Conservation (phyloP, 2,888 invertebrate genomes). For the Aleiodes alternator region DNA sequence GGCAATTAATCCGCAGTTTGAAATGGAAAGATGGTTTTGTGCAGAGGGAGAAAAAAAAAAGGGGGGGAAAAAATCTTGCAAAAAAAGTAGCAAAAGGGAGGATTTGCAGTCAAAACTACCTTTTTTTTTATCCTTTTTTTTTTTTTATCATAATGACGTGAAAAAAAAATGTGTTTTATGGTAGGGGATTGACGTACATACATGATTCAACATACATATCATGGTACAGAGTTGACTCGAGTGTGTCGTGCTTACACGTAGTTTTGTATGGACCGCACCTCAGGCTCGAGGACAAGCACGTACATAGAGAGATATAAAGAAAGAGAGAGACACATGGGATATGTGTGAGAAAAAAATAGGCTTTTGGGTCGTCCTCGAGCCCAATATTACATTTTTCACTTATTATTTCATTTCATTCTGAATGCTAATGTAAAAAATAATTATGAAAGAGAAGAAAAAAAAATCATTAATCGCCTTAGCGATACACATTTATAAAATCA, state of each 20-base stretch:
- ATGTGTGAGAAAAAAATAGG: conserved; percentile 41
- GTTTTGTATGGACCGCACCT: conserved; percentile 68
- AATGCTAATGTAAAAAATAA: conserved; percentile 37
- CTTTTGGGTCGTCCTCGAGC: conserved; percentile 73
- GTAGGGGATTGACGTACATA: conserved; percentile 21
- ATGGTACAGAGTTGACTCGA: conserved; percentile 74
- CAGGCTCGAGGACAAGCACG: conserved; percentile 75
- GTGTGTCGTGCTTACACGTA: conserved; percentile 68
- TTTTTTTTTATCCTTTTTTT: conserved; percentile 7
- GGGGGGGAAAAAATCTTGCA: not conserved
- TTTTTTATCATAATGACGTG: conserved; percentile 34
- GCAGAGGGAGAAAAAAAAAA: not conserved
- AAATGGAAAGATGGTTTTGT: not conserved
- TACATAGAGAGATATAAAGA: too few relatives aligned
- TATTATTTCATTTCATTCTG: conserved; percentile 12
- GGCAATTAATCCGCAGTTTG: conserved; percentile 23
- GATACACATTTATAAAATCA: conserved; percentile 35
- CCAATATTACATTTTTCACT: conserved; percentile 68
- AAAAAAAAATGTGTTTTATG: conserved; percentile 46
- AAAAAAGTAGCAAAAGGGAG: not conserved
- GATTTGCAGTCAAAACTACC: conserved; percentile 2
- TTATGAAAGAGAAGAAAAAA: conserved; percentile 13
- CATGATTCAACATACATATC: conserved; percentile 60
- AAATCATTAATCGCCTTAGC: conserved; percentile 35
- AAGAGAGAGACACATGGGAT: not conserved